Conservation (phyloP, 2,888 invertebrate species). For the Drosophila macrothrix region DNA sequence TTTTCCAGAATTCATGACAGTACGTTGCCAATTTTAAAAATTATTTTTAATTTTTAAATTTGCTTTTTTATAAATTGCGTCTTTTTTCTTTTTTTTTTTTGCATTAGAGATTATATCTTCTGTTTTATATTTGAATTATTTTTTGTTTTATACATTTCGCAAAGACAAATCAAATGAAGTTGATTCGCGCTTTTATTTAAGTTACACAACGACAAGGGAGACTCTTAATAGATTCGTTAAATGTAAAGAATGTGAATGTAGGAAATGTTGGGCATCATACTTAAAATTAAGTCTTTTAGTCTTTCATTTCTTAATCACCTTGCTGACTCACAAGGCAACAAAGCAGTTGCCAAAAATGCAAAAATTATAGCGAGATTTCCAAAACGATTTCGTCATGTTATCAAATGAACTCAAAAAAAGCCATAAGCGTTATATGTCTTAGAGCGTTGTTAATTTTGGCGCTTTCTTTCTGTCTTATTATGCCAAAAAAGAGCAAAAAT, state of each 20-base stretch:
- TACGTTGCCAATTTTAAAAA: not conserved
- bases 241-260: not conserved
- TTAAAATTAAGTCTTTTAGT: not conserved
- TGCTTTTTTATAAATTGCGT: not conserved
- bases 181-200: not conserved
- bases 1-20: too few species aligned
- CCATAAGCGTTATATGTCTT: constrained; percentile 45
- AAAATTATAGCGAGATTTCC: constrained; percentile 28
- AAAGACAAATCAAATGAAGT: not conserved
- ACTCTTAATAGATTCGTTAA: not conserved
- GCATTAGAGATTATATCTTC: too few species aligned
- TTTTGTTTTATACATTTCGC: not conserved
- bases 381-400: constrained; percentile 22
- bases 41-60: not conserved
- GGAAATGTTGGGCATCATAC: not conserved
- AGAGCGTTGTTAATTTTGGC: constrained; percentile 47
- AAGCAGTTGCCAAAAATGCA: constrained; percentile 16
- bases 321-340: not conserved
- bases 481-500: constrained; percentile 42
- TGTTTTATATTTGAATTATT: not conserved
- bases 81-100: too few species aligned
- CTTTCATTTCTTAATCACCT: not conserved
- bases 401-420: constrained; percentile 30
- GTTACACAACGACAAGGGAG: not conserved
- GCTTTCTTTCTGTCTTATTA: constrained; percentile 33